These are phyloP conservation scores for Potorous gilbertii DNA, from an alignment of 2,797 vertebrate species.

Conservation along the genomic window DNA sequence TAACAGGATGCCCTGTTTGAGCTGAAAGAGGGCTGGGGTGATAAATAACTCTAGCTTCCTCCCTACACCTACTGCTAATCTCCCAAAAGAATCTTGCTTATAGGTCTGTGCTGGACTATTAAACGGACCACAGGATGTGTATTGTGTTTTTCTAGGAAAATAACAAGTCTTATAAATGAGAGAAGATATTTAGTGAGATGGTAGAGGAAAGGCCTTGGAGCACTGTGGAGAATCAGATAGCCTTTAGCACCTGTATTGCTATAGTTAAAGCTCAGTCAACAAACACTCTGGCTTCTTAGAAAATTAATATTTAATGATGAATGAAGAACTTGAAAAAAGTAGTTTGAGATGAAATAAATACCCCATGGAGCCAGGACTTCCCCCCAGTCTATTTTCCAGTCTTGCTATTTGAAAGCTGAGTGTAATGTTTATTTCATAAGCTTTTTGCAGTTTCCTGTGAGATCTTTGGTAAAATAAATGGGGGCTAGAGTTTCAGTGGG, in stretches of 20 bases:
- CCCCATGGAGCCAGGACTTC: background rate
- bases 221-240: slow-evolving; percentile 45
- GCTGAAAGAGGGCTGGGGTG: background rate
- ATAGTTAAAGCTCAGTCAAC: slow-evolving; percentile 30
- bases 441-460: background rate
- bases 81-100: slow-evolving; percentile 56
- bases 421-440: background rate
- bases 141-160: slow-evolving; percentile 69
- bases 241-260: slow-evolving; percentile 60
- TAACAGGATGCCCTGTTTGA: background rate
- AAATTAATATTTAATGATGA: slow-evolving; percentile 73
- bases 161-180: slow-evolving; percentile 51
- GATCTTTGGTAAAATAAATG: background rate
- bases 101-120: slow-evolving; percentile 36
- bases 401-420: slow-evolving; percentile 4
- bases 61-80: slow-evolving; percentile 41
- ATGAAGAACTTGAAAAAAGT: slow-evolving; percentile 53
- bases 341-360: slow-evolving; percentile 46
- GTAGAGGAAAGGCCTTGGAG: slow-evolving; percentile 44
- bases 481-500: background rate
- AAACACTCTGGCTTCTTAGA: slow-evolving; percentile 55
- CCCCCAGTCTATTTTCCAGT: background rate
- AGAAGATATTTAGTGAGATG: slow-evolving; percentile 16
- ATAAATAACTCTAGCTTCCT: slow-evolving; percentile 38
- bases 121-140: slow-evolving; percentile 56